Conservation (phyloP, 92 coral and sea anemone species). For the Chrysogorgia sp. region DNA sequence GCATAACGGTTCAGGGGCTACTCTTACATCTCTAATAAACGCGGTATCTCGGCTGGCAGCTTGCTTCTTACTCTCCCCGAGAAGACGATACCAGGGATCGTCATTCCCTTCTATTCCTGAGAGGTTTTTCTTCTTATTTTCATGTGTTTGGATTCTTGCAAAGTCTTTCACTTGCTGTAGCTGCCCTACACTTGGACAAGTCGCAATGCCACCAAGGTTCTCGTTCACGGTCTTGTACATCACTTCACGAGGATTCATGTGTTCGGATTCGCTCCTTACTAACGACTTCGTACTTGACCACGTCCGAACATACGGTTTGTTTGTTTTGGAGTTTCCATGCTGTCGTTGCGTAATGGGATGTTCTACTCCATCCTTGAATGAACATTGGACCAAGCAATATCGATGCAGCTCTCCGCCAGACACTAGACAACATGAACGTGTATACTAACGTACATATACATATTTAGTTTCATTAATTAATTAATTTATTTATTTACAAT, state of each 20-base stretch:
- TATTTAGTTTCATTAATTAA: too few species aligned
- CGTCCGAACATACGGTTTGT: slow-evolving; percentile 6
- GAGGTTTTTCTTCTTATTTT: background rate
- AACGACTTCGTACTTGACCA: slow-evolving; percentile 10
- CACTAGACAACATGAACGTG: too few species aligned
- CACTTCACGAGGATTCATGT: slow-evolving; percentile 11
- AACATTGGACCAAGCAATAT: slow-evolving; percentile 18
- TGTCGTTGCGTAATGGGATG: background rate
- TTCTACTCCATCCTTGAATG: slow-evolving; percentile 1
- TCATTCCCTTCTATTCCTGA: slow-evolving; percentile 9
- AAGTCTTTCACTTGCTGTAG: slow-evolving; percentile 15
- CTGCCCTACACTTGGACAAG: slow-evolving; percentile 17
- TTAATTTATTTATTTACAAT: too few species aligned
- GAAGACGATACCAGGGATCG: slow-evolving; percentile 50
- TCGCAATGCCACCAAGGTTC: slow-evolving; percentile 18
- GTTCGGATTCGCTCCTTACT: background rate
- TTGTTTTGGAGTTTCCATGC: slow-evolving; percentile 16
- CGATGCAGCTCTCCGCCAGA: slow-evolving; percentile 6
- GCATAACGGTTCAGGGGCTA: slow-evolving; percentile 52
- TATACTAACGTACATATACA: too few species aligned
- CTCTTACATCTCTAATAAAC: slow-evolving; percentile 48
- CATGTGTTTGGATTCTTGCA: background rate
- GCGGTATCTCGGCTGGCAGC: slow-evolving; percentile 29
- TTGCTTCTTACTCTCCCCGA: slow-evolving; percentile 42
- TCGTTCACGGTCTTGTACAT: background rate